Conservation (phyloP, 1,140 invertebrate species). For the Ceratitis capitata region DNA sequence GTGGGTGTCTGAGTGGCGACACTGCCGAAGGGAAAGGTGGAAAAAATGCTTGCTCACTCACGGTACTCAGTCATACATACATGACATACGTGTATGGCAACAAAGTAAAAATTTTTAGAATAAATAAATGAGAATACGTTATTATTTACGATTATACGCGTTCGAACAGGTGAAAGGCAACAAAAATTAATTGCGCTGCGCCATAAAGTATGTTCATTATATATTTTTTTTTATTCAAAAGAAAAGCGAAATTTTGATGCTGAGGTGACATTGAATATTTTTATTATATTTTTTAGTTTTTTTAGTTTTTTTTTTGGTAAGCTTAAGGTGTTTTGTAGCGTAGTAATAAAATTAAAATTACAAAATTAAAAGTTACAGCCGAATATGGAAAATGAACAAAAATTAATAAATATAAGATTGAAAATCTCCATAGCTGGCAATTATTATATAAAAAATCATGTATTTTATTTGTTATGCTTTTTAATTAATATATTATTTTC, state of each 20-base stretch:
- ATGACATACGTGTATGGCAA: neutral
- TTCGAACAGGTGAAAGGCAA: neutral
- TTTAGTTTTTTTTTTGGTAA: neutral
- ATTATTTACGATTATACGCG: neutral
- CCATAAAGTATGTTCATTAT: neutral
- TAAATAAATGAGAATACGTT: neutral
- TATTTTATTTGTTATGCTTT: too few species aligned
- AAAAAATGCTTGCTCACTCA: too few species aligned
- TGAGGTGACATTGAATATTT: slow-evolving; percentile 18
- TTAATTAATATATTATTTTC: too few species aligned
- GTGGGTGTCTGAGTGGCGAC: neutral
- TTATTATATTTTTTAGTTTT: too few species aligned
- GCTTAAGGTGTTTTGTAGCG: neutral
- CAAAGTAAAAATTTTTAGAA: neutral
- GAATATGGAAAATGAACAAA: too few species aligned
- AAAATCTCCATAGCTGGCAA: too few species aligned
- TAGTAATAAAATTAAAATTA: too few species aligned
- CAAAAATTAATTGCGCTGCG: neutral
- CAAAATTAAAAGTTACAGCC: too few species aligned
- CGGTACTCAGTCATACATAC: neutral
- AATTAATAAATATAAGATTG: too few species aligned
- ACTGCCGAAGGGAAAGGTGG: neutral
- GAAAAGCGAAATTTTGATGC: neutral
- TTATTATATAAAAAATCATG: too few species aligned
- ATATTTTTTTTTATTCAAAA: neutral